Base-by-base conservation (phyloP, 2,113 vertebrate genomes). In the Rhabdornis inornatus region DNA sequence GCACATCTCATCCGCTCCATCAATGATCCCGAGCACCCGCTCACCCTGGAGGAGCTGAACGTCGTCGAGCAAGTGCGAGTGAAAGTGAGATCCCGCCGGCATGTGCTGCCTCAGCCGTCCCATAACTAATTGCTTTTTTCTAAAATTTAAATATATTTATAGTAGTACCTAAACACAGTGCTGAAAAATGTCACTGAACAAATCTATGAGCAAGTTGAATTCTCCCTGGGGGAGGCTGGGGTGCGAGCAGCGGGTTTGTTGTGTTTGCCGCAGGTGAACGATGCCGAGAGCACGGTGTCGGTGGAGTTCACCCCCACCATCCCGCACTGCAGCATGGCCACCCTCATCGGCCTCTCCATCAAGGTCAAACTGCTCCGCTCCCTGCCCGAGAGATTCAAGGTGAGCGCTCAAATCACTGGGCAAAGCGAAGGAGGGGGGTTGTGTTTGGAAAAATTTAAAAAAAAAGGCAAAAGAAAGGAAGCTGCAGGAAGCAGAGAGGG, bases 301-400 rank as follows among this genome's bases (percentile, higher is more conserved):
- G 97, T 99, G 45, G 98, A 99, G 95, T 99, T 99, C 97, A 99
- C 99, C 0, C 99, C 99, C 94, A 99, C 99, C 39, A 99, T 99
- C 76, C 99, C 99, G 1, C 99, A 99, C 98, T 99, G 99, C 97
- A 99, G 99, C 97, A 99, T 99, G 99, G 99, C 99, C 9, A 99
- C 99, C 0, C 97, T 99, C 45, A 99, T 99, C 10, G 99, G 99
- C 23, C 98, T 99, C 79, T 99, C 99, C 35, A 99, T 99, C 96
- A 99, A 99, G 97, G 99, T 99, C n/a, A 99, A 99, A 92, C 96
- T 99, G 63, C 97, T 99, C 22, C 98, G 99, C 35, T 99, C 99
- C 0, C 98, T 99, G 85, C 99, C 99, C 0, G 98, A 99, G 87
- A 98, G 99, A 19, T 99, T 99, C 94, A 99, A 99, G 98, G 99